phyloP scores from a whole-genome alignment of 2,797 vertebrate species.

The Graptemys geographica region DNA sequence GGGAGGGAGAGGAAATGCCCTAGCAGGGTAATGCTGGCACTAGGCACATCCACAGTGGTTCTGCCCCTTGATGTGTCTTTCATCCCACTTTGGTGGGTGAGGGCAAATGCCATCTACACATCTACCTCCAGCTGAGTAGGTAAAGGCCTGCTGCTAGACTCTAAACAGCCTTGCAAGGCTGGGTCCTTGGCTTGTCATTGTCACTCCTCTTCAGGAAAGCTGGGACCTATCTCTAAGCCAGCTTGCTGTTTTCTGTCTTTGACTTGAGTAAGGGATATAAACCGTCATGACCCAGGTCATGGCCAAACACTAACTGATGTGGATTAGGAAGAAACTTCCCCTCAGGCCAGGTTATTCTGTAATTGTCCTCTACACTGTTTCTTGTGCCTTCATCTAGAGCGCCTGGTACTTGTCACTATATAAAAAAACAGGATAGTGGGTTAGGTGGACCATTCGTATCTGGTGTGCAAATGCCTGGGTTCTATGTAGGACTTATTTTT shows the following conservation, averaged over 20 bases:
- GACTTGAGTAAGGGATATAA: not conserved
- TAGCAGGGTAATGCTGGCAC: not conserved
- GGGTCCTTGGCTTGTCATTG: not conserved
- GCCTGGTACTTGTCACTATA: not conserved
- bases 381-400: not conserved
- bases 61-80: not conserved
- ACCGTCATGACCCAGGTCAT: not conserved
- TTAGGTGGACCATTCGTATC: not conserved
- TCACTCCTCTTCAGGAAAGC: not conserved
- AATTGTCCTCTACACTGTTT: not conserved
- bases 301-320: not conserved
- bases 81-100: not conserved
- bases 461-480: not conserved
- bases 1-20: not conserved
- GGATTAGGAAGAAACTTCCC: not conserved
- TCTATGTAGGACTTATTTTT: not conserved
- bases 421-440: not conserved
- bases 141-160: not conserved
- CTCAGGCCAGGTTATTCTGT: not conserved
- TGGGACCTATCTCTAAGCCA: not conserved
- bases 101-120: not conserved
- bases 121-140: not conserved
- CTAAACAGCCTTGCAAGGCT: not conserved
- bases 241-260: not conserved
- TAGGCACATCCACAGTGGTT: not conserved